Evolutionary conservation across 2,888 invertebrate genomes (phyloP).

Genomic region (Pardosa pseudoannulata): DNA sequence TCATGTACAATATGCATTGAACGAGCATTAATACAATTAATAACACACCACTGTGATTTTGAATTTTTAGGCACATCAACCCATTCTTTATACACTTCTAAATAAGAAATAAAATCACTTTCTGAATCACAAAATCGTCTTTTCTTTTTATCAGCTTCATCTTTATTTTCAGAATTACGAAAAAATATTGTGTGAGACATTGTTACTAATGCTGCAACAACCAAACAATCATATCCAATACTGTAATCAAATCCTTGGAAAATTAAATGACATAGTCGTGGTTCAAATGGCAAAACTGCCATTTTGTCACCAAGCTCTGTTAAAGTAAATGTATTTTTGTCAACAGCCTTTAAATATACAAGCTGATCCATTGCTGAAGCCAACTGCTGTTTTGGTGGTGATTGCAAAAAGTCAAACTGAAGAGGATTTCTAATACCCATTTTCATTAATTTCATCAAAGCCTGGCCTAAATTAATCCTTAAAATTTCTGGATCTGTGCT

Average conservation of each 20-base stretch:
- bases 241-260: conserved; percentile 47
- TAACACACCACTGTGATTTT: conserved; percentile 76
- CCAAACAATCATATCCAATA: conserved; percentile 75
- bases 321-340: conserved; percentile 74
- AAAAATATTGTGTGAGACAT: conserved; percentile 76
- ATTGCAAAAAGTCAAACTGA: conserved; percentile 76
- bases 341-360: conserved; percentile 75
- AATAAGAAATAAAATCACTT: conserved; percentile 76
- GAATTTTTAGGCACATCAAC: conserved; percentile 73
- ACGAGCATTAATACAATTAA: conserved; percentile 77
- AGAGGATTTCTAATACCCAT: conserved; percentile 75
- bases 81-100: conserved; percentile 75
- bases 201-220: conserved; percentile 76
- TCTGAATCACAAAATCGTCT: conserved; percentile 75
- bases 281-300: conserved; percentile 76
- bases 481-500: conserved; percentile 77
- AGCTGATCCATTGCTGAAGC: conserved; percentile 75
- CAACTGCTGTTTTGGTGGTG: conserved; percentile 75
- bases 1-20: conserved; percentile 75
- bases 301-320: conserved; percentile 76
- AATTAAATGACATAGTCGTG: conserved; percentile 75
- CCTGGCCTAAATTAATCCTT: conserved; percentile 70
- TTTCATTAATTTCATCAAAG: conserved; percentile 60
- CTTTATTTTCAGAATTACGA: conserved; percentile 75
- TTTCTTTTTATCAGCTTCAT: conserved; percentile 75